Evolutionary conservation across 2,888 invertebrate species (phyloP).

Genomic region (Aphodius granarius): DNA sequence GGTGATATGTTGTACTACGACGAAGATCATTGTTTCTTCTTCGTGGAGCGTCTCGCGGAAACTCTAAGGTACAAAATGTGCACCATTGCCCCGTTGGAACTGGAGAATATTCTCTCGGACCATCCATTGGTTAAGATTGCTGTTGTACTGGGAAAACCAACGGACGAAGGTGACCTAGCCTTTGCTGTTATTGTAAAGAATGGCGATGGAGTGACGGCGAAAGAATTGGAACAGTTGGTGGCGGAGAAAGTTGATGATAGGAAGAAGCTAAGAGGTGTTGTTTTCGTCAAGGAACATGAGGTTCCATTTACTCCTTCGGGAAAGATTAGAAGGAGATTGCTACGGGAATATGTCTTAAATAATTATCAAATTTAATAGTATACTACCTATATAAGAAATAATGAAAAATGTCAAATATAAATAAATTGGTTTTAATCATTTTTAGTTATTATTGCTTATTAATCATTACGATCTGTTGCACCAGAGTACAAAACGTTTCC

Average conservation of each 20-base stretch:
- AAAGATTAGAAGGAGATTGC: constrained; percentile 25
- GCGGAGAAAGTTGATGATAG: constrained; percentile 29
- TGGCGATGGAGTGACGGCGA: constrained; percentile 51
- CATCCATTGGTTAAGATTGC: constrained; percentile 62
- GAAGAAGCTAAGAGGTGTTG: constrained; percentile 33
- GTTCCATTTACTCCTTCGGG: constrained; percentile 31
- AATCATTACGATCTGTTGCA: too few species aligned
- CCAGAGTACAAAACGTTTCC: too few species aligned
- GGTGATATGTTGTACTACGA: constrained; percentile 59
- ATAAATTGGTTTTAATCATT: too few species aligned
- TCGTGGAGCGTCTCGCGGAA: constrained; percentile 57
- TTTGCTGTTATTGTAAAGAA: constrained; percentile 61
- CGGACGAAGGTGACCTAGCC: constrained; percentile 66
- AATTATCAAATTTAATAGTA: background rate
- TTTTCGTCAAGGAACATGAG: constrained; percentile 28
- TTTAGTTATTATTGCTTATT: too few species aligned
- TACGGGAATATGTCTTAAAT: constrained; percentile 10
- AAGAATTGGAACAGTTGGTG: constrained; percentile 50
- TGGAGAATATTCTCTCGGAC: constrained; percentile 43
- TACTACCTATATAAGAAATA: too few species aligned
- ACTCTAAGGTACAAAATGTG: constrained; percentile 56
- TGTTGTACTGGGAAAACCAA: constrained; percentile 77
- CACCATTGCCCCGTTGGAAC: constrained; percentile 52
- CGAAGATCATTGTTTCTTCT: constrained; percentile 55
- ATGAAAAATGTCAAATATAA: too few species aligned